Evolutionary conservation across 1,140 invertebrate species (phyloP).

Genomic region (Adelges cooleyi): DNA sequence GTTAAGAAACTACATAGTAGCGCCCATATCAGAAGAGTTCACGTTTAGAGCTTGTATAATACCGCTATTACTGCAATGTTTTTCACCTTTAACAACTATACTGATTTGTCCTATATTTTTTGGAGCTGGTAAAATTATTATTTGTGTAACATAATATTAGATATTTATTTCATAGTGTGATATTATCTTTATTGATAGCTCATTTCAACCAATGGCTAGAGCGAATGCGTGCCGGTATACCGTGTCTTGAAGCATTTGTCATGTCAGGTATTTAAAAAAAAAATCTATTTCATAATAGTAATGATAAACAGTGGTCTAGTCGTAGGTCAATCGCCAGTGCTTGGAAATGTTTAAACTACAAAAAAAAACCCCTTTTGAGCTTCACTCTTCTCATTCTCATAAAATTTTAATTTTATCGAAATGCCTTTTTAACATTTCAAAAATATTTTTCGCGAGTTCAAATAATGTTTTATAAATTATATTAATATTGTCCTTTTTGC

Average conservation of each 20-base stretch:
- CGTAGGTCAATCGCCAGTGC: too few species aligned
- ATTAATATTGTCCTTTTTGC: too few species aligned
- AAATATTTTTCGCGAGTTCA: too few species aligned
- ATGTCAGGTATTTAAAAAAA: constrained; percentile 50
- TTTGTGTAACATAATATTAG: background rate
- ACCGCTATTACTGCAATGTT: constrained; percentile 72
- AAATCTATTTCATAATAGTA: too few species aligned
- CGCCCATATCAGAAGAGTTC: constrained; percentile 88
- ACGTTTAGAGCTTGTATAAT: constrained; percentile 90
- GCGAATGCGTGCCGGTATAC: constrained; percentile 55
- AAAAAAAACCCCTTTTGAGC: too few species aligned
- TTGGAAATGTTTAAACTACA: constrained; percentile 23
- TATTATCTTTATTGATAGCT: constrained; percentile 44
- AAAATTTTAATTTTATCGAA: too few species aligned
- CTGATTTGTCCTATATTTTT: constrained; percentile 85
- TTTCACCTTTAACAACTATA: constrained; percentile 59
- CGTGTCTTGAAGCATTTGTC: constrained; percentile 52
- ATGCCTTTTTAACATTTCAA: too few species aligned
- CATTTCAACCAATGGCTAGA: constrained; percentile 88
- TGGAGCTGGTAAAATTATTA: constrained; percentile 56
- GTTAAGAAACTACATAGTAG: constrained; percentile 80
- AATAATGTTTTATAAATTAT: too few species aligned
- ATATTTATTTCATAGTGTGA: constrained; percentile 38
- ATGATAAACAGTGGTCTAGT: too few species aligned
- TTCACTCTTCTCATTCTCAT: too few species aligned